phyloP scores from a whole-genome alignment of 2,888 invertebrate species.

The Limnephilus marmoratus region DNA sequence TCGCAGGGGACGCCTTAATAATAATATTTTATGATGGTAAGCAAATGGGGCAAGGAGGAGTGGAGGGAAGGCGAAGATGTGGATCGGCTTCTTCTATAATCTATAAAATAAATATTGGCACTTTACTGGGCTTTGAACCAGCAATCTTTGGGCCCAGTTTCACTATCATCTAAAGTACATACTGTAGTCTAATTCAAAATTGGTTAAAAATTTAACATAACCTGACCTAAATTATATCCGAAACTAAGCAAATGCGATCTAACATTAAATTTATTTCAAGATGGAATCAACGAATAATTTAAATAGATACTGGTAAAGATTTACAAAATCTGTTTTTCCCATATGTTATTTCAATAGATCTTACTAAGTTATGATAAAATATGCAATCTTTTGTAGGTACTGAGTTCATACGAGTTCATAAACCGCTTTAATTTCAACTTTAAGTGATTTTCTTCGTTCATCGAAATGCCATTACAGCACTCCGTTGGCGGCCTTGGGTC shows the following conservation, averaged over 20 bases:
- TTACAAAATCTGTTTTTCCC: not conserved
- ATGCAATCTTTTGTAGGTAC: slow-evolving; percentile 1
- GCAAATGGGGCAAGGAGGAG: not conserved
- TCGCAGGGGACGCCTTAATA: too few relatives aligned
- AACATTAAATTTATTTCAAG: not conserved
- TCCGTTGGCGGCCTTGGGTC: not conserved
- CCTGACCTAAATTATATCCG: not conserved
- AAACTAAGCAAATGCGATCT: not conserved
- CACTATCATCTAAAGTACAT: not conserved
- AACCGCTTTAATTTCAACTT: not conserved
- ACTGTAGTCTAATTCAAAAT: not conserved
- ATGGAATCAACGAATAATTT: not conserved
- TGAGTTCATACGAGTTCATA: not conserved
- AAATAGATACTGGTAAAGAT: not conserved
- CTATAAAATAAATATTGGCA: not conserved
- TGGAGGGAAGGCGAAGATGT: too few relatives aligned
- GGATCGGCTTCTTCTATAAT: not conserved
- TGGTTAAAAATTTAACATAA: not conserved
- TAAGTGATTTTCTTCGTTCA: not conserved
- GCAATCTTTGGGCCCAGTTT: not conserved
- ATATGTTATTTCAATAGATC: not conserved
- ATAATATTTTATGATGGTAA: not conserved
- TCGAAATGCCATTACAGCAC: not conserved
- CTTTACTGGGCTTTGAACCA: not conserved
- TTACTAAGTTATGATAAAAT: slow-evolving; percentile 2